These are phyloP conservation scores for Penaeus japonicus DNA, from an alignment of 1,140 invertebrate species.

Conservation along the genomic window DNA sequence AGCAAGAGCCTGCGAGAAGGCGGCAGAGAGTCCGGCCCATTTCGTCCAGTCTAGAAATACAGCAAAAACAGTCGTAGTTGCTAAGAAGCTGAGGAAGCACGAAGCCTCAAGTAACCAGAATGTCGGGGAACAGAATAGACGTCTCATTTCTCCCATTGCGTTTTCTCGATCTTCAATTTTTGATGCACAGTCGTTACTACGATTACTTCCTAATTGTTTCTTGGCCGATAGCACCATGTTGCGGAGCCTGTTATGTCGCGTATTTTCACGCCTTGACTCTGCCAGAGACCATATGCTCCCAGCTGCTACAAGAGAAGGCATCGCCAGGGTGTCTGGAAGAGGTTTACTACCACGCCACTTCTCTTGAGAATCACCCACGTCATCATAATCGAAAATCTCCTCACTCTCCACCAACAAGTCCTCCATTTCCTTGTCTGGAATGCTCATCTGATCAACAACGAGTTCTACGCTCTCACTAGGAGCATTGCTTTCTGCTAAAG, in stretches of 20 bases:
- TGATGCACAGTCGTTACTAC: not conserved
- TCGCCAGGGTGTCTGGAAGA: not conserved
- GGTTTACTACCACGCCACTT: not conserved
- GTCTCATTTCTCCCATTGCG: not conserved
- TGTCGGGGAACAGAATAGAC: not conserved
- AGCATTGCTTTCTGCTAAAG: not conserved
- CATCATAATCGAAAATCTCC: too few relatives aligned
- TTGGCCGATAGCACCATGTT: too few relatives aligned
- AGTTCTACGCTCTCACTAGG: not conserved
- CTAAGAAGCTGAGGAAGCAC: conserved; percentile 58
- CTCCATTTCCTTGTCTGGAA: too few relatives aligned
- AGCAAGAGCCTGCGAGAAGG: conserved; percentile 36
- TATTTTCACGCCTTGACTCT: not conserved
- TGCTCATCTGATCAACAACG: not conserved
- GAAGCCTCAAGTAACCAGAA: conserved; percentile 55
- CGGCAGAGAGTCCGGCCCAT: not conserved
- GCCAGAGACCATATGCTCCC: conserved; percentile 23
- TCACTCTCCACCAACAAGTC: too few relatives aligned
- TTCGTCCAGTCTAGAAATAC: conserved; percentile 52
- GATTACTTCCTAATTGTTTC: too few relatives aligned
- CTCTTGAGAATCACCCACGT: too few relatives aligned
- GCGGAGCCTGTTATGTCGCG: not conserved
- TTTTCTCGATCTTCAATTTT: not conserved
- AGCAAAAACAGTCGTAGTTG: conserved; percentile 57
- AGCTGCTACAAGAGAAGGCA: not conserved